Evolutionary conservation across 2,888 invertebrate genomes (phyloP).

Genomic region (Andrena haemorrhoa): DNA sequence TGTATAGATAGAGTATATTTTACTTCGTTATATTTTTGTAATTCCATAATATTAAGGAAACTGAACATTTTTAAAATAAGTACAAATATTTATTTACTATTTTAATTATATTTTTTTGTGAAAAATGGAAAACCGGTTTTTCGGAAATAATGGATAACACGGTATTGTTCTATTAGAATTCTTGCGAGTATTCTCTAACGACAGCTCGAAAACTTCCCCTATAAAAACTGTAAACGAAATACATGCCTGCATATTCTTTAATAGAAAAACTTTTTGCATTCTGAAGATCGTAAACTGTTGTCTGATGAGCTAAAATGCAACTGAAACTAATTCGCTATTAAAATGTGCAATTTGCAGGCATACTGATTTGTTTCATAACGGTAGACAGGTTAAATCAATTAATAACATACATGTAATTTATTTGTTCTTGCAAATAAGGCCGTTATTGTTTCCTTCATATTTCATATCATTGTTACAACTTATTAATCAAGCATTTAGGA

Average conservation of each 20-base stretch:
- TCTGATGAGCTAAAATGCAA: background rate
- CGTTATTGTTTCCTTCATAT: background rate
- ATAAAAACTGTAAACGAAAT: background rate
- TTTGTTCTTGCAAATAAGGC: background rate
- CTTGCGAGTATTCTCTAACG: too few relatives aligned
- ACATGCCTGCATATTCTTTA: background rate
- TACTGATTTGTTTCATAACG: background rate
- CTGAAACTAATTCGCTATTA: background rate
- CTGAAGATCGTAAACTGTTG: background rate
- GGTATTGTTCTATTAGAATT: too few relatives aligned
- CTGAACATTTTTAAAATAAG: too few relatives aligned
- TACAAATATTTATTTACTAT: too few relatives aligned
- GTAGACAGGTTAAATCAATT: background rate
- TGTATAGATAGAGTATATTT: too few relatives aligned
- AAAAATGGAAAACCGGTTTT: too few relatives aligned
- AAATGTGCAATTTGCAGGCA: background rate
- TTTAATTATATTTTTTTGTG: too few relatives aligned
- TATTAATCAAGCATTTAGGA: too few relatives aligned
- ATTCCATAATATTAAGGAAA: too few relatives aligned
- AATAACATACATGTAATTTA: background rate
- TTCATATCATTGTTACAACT: too few relatives aligned
- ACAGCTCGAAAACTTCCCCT: background rate
- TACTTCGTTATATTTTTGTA: too few relatives aligned
- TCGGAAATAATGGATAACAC: too few relatives aligned
- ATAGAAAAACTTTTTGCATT: background rate